Evolutionary conservation across 2,113 vertebrate genomes (phyloP).

Genomic region (Nicator chloris): DNA sequence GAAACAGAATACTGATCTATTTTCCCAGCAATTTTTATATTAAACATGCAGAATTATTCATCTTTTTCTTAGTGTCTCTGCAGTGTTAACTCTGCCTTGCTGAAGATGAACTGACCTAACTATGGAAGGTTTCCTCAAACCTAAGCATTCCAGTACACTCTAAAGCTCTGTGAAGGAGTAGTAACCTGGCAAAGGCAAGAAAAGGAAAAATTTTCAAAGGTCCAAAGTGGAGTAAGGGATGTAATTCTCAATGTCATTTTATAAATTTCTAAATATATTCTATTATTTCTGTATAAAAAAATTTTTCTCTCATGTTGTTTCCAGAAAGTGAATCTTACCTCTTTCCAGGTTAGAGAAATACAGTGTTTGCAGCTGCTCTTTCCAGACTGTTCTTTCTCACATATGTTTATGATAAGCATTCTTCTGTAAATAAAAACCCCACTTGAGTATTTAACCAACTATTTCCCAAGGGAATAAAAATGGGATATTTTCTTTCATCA

Average conservation of each 20-base stretch:
- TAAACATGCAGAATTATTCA: neutral
- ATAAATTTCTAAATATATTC: neutral
- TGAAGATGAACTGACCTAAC: neutral
- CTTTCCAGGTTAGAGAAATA: conserved; percentile 75
- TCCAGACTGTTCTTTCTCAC: conserved; percentile 29
- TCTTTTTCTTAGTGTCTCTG: neutral
- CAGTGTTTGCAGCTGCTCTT: conserved; percentile 57
- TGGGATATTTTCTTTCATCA: neutral
- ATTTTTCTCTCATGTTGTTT: neutral
- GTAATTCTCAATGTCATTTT: neutral
- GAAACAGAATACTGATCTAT: neutral
- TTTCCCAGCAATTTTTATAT: neutral
- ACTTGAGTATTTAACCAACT: neutral
- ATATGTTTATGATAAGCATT: conserved; percentile 74
- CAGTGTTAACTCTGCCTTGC: neutral
- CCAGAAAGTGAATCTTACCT: conserved; percentile 64
- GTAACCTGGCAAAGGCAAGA: neutral
- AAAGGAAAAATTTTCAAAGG: neutral
- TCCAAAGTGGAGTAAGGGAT: neutral
- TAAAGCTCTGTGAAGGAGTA: neutral
- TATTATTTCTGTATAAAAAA: neutral
- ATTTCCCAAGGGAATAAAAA: neutral
- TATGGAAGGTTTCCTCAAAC: neutral
- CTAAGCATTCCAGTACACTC: neutral
- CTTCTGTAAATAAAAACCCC: conserved; percentile 60